Evolutionary conservation across 2,797 vertebrate species (phyloP).

Genomic region (Rallus crepitans): DNA sequence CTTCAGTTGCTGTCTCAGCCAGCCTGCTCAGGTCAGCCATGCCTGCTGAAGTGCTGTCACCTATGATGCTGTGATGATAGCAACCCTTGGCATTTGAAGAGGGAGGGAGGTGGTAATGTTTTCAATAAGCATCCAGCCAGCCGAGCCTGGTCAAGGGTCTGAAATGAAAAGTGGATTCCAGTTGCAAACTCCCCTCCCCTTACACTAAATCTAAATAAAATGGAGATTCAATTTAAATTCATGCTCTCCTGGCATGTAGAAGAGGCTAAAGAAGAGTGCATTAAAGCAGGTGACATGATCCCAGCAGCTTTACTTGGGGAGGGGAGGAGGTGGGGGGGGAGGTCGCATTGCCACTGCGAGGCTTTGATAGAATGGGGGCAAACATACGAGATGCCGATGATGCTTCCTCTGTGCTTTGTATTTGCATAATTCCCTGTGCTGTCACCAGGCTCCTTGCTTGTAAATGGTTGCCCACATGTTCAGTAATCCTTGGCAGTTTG

Average conservation of each 20-base stretch:
- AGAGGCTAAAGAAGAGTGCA: neutral
- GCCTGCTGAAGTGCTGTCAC: neutral
- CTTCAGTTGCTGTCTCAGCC: neutral
- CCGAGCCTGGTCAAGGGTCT: neutral
- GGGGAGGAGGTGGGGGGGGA: too few relatives aligned
- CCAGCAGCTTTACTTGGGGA: neutral
- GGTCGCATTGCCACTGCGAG: rapidly evolving
- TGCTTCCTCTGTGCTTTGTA: neutral
- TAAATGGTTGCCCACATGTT: neutral
- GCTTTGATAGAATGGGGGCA: constrained; percentile 64
- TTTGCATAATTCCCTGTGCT: constrained; percentile 15
- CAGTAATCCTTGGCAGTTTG: neutral
- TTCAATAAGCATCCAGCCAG: neutral
- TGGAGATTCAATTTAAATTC: neutral
- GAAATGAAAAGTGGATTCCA: neutral
- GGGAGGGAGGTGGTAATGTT: neutral
- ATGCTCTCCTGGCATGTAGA: neutral
- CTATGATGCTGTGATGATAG: neutral
- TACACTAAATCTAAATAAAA: neutral
- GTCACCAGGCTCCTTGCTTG: neutral
- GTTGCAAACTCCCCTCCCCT: neutral
- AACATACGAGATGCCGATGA: neutral
- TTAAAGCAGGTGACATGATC: neutral
- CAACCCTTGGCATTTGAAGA: neutral
- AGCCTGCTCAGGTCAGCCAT: neutral